phyloP scores from a whole-genome alignment of 2,797 vertebrate species.

The Furcifer pardalis region DNA sequence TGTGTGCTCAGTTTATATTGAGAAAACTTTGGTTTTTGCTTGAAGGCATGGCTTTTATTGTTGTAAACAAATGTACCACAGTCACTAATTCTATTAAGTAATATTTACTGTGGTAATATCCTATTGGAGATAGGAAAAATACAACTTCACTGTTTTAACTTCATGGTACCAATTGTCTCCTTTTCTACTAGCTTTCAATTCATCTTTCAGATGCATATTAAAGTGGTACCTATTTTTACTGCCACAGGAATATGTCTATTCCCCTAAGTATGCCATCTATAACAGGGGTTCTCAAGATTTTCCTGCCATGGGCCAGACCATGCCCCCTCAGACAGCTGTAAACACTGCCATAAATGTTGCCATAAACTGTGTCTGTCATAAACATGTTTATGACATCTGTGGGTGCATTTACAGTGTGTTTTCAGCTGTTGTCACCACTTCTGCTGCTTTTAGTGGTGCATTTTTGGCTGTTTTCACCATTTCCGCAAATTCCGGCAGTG shows the following conservation, averaged over 20 bases:
- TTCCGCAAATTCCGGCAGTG: too few relatives aligned
- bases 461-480: too few relatives aligned
- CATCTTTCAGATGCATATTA: neutral
- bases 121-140: neutral
- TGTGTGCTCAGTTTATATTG: neutral
- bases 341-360: too few relatives aligned
- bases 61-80: neutral
- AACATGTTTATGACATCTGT: too few relatives aligned
- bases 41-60: neutral
- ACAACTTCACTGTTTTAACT: neutral
- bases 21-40: neutral
- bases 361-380: too few relatives aligned
- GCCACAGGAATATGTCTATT: neutral
- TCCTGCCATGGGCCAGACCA: too few relatives aligned
- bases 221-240: neutral
- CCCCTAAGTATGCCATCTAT: neutral
- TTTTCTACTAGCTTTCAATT: too few relatives aligned
- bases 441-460: too few relatives aligned
- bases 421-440: too few relatives aligned
- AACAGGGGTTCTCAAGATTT: too few relatives aligned
- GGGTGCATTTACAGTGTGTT: too few relatives aligned
- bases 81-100: neutral
- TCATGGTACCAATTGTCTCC: neutral
- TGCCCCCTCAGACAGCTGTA: too few relatives aligned
- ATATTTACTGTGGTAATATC: neutral